These are phyloP conservation scores for Spicauda simplicius DNA, from an alignment of 2,888 invertebrate species.

Conservation along the genomic window DNA sequence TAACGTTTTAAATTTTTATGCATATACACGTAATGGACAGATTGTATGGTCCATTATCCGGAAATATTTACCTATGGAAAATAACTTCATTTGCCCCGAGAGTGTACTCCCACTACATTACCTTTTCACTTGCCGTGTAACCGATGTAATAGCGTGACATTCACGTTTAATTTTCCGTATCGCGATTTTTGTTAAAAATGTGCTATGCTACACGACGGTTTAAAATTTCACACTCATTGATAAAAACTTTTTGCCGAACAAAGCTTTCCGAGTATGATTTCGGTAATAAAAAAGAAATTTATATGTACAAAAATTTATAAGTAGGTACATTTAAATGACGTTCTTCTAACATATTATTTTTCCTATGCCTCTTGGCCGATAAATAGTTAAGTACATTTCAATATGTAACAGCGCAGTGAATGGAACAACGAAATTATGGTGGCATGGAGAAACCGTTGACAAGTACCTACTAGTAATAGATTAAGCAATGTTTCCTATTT, in stretches of 20 bases:
- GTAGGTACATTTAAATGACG: no score
- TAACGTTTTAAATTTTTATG: constrained; percentile 55
- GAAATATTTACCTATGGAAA: constrained; percentile 46
- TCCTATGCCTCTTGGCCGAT: no score
- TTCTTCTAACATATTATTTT: no score
- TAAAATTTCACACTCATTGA: no score
- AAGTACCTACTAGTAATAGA: no score
- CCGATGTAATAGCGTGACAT: constrained; percentile 10
- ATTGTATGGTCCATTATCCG: constrained; percentile 13
- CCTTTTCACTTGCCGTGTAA: constrained; percentile 39
- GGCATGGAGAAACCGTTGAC: no score
- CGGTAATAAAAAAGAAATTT: not conserved
- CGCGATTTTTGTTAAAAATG: not conserved
- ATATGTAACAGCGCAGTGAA: no score
- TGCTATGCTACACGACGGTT: not conserved
- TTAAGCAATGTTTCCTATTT: no score
- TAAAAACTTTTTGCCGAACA: not conserved
- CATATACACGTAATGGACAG: constrained; percentile 16
- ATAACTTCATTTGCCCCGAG: constrained; percentile 40
- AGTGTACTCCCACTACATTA: constrained; percentile 43
- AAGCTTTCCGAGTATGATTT: not conserved
- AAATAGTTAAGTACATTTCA: no score
- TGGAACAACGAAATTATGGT: no score
- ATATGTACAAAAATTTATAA: no score
- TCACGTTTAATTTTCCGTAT: constrained; percentile 14